phyloP scores from a whole-genome alignment of 2,888 invertebrate species.

The Lottia gigantea region DNA sequence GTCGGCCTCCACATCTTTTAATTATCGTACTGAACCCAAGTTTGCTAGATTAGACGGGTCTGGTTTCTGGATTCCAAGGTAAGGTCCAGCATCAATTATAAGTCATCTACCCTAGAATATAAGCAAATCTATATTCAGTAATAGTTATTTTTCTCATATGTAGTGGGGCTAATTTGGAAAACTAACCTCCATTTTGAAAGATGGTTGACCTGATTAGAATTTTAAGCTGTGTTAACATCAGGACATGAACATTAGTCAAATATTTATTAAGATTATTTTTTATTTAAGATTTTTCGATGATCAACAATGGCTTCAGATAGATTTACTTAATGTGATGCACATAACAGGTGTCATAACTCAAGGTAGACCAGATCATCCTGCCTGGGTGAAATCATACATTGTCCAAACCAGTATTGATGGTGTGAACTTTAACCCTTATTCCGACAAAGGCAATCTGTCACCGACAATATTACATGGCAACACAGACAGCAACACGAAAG shows the following conservation, averaged over 20 bases:
- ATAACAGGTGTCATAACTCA: slow-evolving; percentile 36
- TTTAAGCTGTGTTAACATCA: not conserved
- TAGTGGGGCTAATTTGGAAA: too few relatives aligned
- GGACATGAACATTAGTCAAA: too few relatives aligned
- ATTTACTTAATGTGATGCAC: slow-evolving; percentile 27
- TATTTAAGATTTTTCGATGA: not conserved
- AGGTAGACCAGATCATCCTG: slow-evolving; percentile 30
- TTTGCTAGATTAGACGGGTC: slow-evolving; percentile 36
- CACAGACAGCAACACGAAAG: slow-evolving; percentile 29
- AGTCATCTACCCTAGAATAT: not conserved
- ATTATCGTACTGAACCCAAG: slow-evolving; percentile 37
- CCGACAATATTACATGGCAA: slow-evolving; percentile 33
- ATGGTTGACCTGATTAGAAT: not conserved
- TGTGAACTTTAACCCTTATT: slow-evolving; percentile 26
- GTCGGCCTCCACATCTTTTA: slow-evolving; percentile 38
- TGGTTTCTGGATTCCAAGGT: slow-evolving; percentile 50
- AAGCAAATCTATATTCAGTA: too few relatives aligned
- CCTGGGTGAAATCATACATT: slow-evolving; percentile 37
- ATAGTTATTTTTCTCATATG: too few relatives aligned
- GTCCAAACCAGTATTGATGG: slow-evolving; percentile 35
- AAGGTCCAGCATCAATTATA: too few relatives aligned
- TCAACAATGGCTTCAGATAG: slow-evolving; percentile 27
- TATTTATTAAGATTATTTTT: too few relatives aligned
- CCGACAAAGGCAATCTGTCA: slow-evolving; percentile 14
- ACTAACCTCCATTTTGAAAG: too few relatives aligned